Evolutionary conservation across 2,797 vertebrate species (phyloP), one percentile per base, ranked within the genome.

Genomic region (Pangasius larnaudii): DNA sequence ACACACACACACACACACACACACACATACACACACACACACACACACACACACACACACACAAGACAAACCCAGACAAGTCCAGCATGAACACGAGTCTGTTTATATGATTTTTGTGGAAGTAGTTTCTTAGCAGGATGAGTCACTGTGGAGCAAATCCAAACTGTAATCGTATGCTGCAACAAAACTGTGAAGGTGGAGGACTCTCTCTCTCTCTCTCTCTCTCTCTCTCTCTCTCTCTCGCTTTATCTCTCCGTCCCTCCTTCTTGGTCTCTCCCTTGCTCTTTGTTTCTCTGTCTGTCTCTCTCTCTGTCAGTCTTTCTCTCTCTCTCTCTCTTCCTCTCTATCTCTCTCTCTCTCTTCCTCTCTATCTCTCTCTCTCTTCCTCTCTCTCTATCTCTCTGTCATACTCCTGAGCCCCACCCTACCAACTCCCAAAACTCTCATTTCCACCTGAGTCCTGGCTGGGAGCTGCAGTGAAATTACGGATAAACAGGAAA

Each of bases 401-500:
- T 79, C 10, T 75, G 14, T 63, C 74, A 18, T 71, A 53, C 75
- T 72, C 80, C 46, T 77, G 49, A 53, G 65, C 39, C 61, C 36
- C 84, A 79, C 74, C 65, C 16, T 11, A 85, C 36, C 85, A 88
- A 85, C 82, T 85, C 88, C 87, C 85, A 85, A 63, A 46, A 72
- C 69, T 9, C 85, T 88, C 51, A 83, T 88, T 87, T 85, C 78
- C 89, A 91, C 80, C 51, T 82, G 67, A 85, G 39, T 78, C 71
- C 85, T 77, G 85, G 36, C 56, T 84, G 59, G 51, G 46, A 84
- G 71, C 51, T 84, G 71, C 59, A 78, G 71, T 67, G 61, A 85
- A 80, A 87, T 65, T 74, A 36, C 53, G 39, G 51, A 91, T 75
- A 65, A 89, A 91, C 90, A 87, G 85, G 86, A 89, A 86, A 89